Evolutionary conservation across 2,113 vertebrate genomes (phyloP).

Genomic region (Pithys albifrons): DNA sequence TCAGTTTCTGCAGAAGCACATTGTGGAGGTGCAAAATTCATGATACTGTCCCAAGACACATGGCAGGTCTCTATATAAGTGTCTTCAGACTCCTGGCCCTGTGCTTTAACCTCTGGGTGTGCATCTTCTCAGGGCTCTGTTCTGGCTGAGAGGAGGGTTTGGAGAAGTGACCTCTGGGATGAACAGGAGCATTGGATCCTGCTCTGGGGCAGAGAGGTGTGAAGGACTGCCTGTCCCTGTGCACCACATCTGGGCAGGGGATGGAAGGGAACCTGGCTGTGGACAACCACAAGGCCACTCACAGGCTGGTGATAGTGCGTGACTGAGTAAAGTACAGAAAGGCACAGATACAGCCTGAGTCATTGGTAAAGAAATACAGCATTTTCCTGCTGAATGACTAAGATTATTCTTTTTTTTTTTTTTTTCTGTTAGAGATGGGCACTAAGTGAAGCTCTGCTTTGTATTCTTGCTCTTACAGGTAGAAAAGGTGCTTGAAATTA

Average conservation of each 20-base stretch:
- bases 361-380: not conserved
- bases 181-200: not conserved
- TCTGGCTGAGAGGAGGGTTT: not conserved
- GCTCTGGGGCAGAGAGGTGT: too few species aligned
- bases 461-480: accelerated
- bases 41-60: not conserved
- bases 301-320: too few species aligned
- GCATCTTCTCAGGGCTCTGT: accelerated
- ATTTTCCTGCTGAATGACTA: not conserved
- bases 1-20: not conserved
- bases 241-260: accelerated
- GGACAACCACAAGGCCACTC: not conserved
- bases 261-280: not conserved
- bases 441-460: not conserved
- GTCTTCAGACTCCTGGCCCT: not conserved
- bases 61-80: not conserved
- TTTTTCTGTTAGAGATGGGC: not conserved
- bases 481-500: not conserved
- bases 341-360: not conserved
- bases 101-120: not conserved
- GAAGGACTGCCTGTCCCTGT: not conserved
- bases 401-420: not conserved
- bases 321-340: not conserved
- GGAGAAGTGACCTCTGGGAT: not conserved
- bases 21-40: not conserved